Evolutionary conservation across 2,797 vertebrate species (phyloP).

Genomic region (Hydrolagus colliei): DNA sequence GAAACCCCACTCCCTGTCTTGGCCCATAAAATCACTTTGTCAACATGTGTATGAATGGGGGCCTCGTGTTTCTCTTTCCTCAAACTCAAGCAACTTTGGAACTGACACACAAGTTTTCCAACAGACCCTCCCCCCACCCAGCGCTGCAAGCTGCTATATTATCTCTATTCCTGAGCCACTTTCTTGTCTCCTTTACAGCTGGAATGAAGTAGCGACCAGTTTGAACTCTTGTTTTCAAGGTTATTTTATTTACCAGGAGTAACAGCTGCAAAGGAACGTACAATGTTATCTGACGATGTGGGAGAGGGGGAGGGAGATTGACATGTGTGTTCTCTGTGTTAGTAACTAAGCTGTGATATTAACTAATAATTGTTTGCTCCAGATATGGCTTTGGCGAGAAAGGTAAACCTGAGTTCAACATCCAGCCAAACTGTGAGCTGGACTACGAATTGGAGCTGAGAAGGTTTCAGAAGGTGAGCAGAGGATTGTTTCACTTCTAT

Average conservation of each 20-base stretch:
- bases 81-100: not conserved
- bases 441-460: slow-evolving; percentile 14
- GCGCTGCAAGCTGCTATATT: not conserved
- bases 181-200: not conserved
- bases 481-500: too few relatives aligned
- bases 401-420: not conserved
- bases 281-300: not conserved
- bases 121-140: not conserved
- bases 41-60: too few relatives aligned
- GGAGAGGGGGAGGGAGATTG: too few relatives aligned
- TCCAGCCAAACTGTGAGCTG: not conserved
- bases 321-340: not conserved
- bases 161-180: not conserved
- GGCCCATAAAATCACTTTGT: too few relatives aligned
- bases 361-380: not conserved
- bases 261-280: not conserved
- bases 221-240: not conserved
- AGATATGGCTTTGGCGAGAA: slow-evolving; percentile 23
- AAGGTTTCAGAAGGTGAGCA: slow-evolving; percentile 4
- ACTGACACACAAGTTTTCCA: not conserved
- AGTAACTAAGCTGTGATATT: not conserved
- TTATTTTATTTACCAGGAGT: not conserved
- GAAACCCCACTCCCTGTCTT: too few relatives aligned
- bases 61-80: too few relatives aligned
- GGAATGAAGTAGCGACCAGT: not conserved